phyloP scores from a whole-genome alignment of 2,113 vertebrate genomes.

The Centropus unirufus region DNA sequence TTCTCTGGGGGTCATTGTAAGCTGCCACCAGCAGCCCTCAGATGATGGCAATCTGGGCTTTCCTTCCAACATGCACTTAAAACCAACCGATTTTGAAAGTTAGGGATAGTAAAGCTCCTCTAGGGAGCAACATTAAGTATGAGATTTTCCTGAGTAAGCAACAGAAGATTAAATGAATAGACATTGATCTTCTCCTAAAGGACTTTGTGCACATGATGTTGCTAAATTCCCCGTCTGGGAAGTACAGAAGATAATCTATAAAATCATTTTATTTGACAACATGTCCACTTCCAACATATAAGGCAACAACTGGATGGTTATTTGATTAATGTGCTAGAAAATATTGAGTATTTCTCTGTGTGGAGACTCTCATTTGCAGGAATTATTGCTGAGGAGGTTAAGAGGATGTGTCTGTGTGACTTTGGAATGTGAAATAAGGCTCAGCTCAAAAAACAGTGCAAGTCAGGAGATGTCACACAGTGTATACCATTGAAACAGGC shows the following conservation, averaged over 20 bases:
- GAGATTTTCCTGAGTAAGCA: slow-evolving; percentile 57
- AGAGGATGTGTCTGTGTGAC: slow-evolving; percentile 33
- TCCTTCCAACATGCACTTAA: not conserved
- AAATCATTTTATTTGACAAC: slow-evolving; percentile 74
- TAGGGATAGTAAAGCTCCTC: not conserved
- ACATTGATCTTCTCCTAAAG: slow-evolving; percentile 55
- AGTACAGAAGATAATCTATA: slow-evolving; percentile 62
- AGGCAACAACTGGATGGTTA: slow-evolving; percentile 64
- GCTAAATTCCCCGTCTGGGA: slow-evolving; percentile 55
- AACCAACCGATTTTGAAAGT: not conserved
- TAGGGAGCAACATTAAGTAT: not conserved
- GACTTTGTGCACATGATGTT: slow-evolving; percentile 37
- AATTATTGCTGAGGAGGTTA: slow-evolving; percentile 51
- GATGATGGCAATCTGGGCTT: not conserved
- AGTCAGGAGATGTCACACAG: slow-evolving; percentile 28
- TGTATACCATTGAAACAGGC: slow-evolving; percentile 1
- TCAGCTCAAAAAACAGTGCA: slow-evolving; percentile 5
- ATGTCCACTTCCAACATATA: slow-evolving; percentile 22
- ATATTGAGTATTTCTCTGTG: slow-evolving; percentile 33
- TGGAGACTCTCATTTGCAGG: slow-evolving; percentile 58
- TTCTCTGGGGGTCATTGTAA: not conserved
- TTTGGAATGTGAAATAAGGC: slow-evolving; percentile 38
- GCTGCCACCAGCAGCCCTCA: not conserved
- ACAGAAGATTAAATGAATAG: slow-evolving; percentile 53
- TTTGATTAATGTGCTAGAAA: slow-evolving; percentile 67